Percentiles rank a stretch among this genome's conserved stretches.
phyloP scores from a whole-genome alignment of 1,140 invertebrate genomes.

The Helicoverpa zea region DNA sequence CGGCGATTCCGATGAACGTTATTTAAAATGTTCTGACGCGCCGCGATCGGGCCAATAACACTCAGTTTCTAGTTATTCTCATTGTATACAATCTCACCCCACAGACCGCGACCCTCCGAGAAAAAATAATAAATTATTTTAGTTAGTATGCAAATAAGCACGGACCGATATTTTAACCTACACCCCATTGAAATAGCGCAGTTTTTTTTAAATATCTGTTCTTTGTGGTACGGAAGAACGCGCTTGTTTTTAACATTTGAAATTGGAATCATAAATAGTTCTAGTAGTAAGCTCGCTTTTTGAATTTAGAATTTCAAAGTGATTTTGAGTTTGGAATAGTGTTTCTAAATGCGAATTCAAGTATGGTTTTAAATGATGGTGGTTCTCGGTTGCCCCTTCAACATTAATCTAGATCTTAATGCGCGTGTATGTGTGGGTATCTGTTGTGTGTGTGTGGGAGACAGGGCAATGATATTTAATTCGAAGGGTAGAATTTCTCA shows the following conservation, averaged over 20 bases:
- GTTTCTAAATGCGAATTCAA: slow-evolving; percentile 30
- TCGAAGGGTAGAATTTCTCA: slow-evolving; percentile 83
- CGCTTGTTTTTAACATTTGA: slow-evolving; percentile 49
- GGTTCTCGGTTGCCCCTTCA: slow-evolving; percentile 56
- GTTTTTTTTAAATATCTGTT: slow-evolving; percentile 75
- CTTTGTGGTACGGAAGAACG: slow-evolving; percentile 72
- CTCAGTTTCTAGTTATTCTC: slow-evolving; percentile 79
- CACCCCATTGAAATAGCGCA: slow-evolving; percentile 78
- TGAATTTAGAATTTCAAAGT: slow-evolving; percentile 29
- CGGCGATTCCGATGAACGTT: slow-evolving; percentile 65
- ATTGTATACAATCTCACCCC: slow-evolving; percentile 79
- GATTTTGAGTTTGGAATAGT: slow-evolving; percentile 36
- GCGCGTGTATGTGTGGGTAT: slow-evolving; percentile 61
- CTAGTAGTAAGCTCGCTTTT: neutral
- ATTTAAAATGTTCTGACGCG: slow-evolving; percentile 69
- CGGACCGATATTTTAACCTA: slow-evolving; percentile 83
- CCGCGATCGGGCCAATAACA: slow-evolving; percentile 81
- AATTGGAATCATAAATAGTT: slow-evolving; percentile 44
- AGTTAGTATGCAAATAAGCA: slow-evolving; percentile 86
- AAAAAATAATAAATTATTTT: slow-evolving; percentile 87
- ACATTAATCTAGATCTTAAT: slow-evolving; percentile 76
- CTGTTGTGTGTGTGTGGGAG: slow-evolving; percentile 68
- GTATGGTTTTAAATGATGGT: slow-evolving; percentile 44
- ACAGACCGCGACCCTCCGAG: slow-evolving; percentile 75
- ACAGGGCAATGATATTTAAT: slow-evolving; percentile 84